Conservation (phyloP, 2,797 vertebrate genomes). For the Salmo trutta region DNA sequence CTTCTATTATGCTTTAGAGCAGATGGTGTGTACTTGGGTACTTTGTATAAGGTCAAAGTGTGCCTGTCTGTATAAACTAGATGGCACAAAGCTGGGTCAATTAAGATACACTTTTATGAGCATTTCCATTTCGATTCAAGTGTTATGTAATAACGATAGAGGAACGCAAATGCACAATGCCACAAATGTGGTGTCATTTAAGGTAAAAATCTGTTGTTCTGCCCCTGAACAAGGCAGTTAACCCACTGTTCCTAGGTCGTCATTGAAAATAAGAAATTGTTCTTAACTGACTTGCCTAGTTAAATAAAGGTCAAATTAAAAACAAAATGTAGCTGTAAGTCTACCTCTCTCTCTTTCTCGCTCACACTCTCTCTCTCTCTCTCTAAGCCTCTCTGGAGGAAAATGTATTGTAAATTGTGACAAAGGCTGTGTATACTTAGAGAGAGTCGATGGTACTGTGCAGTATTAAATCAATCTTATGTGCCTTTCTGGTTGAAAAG, state of each 20-base stretch:
- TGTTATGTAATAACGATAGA: too few relatives aligned
- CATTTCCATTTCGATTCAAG: neutral
- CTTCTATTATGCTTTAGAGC: conserved; percentile 13
- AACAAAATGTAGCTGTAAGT: too few relatives aligned
- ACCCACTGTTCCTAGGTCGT: too few relatives aligned
- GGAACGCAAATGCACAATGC: neutral
- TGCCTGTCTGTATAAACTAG: conserved; percentile 1
- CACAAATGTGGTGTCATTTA: neutral
- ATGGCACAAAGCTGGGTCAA: neutral
- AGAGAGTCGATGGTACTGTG: neutral
- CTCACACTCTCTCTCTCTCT: neutral
- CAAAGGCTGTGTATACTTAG: conserved; percentile 4
- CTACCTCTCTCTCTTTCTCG: too few relatives aligned
- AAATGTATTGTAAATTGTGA: neutral
- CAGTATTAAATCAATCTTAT: neutral
- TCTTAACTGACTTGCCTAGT: too few relatives aligned
- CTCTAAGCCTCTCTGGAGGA: neutral
- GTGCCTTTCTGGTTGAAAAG: neutral
- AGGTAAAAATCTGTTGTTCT: neutral
- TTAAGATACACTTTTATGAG: neutral
- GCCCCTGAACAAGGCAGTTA: too few relatives aligned
- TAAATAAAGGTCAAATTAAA: too few relatives aligned
- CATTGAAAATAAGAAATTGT: too few relatives aligned
- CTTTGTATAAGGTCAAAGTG: conserved; percentile 16
- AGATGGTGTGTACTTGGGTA: conserved; percentile 14